phyloP scores from a whole-genome alignment of 2,113 vertebrate genomes.

The Hemiprocne comata region DNA sequence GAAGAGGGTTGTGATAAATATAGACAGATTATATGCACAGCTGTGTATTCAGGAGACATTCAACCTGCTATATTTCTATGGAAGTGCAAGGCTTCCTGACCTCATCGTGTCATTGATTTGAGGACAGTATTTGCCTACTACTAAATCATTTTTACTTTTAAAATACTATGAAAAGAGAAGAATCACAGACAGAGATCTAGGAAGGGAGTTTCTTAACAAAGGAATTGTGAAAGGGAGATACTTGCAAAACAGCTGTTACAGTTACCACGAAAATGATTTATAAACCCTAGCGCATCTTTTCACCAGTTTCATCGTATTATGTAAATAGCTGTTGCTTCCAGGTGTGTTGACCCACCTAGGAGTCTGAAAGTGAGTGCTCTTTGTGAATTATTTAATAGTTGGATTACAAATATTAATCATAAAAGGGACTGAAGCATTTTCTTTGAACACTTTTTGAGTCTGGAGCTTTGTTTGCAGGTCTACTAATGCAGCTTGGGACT shows the following conservation, averaged over 20 bases:
- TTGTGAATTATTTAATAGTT: slow-evolving; percentile 59
- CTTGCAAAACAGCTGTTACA: neutral
- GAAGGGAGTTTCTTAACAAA: neutral
- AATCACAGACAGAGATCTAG: neutral
- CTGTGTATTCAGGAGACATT: neutral
- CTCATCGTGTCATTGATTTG: slow-evolving; percentile 33
- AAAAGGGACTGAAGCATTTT: neutral
- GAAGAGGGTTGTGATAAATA: neutral
- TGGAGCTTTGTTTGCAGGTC: slow-evolving; percentile 40
- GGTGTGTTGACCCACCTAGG: slow-evolving; percentile 57
- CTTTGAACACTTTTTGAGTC: slow-evolving; percentile 2
- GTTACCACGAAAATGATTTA: neutral
- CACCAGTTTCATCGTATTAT: neutral
- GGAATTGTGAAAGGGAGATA: neutral
- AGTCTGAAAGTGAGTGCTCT: neutral
- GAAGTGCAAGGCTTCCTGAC: neutral
- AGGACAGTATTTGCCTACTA: neutral
- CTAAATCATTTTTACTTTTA: neutral
- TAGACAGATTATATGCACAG: neutral
- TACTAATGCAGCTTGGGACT: slow-evolving; percentile 12
- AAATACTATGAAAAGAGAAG: neutral
- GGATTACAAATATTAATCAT: slow-evolving; percentile 58
- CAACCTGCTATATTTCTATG: neutral
- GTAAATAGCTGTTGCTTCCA: slow-evolving; percentile 39
- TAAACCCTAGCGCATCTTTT: neutral